Conservation (phyloP, 1,140 invertebrate species). For the Aphis craccivora region DNA sequence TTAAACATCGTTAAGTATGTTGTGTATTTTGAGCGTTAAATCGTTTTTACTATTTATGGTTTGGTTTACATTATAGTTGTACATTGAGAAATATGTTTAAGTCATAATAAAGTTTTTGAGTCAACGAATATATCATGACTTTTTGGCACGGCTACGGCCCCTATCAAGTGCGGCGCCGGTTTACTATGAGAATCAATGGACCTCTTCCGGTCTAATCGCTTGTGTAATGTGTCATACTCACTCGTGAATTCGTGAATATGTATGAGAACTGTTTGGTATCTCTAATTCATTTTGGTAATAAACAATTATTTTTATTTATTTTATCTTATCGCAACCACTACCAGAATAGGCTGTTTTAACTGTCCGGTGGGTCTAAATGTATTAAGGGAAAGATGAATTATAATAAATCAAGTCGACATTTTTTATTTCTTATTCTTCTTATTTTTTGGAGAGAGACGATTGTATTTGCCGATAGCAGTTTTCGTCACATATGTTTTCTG, state of each 20-base stretch:
- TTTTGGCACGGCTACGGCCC: not conserved
- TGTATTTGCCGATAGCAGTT: constrained; percentile 23
- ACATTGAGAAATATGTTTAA: not conserved
- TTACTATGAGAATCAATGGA: constrained; percentile 43
- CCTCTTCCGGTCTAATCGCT: constrained; percentile 37
- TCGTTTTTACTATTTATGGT: not conserved
- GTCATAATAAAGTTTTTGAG: not conserved
- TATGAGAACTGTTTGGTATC: not conserved
- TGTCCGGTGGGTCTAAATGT: not conserved
- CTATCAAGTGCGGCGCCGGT: constrained; percentile 21
- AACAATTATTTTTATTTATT: constrained; percentile 18
- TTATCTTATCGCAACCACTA: constrained; percentile 10
- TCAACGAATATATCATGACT: not conserved
- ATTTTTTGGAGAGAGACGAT: not conserved
- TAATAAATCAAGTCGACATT: constrained; percentile 43
- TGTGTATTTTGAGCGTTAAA: not conserved
- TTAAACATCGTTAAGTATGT: not conserved
- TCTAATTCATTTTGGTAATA: constrained; percentile 8
- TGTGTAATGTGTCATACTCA: not conserved
- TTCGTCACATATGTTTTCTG: constrained; percentile 43
- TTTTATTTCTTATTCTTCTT: not conserved
- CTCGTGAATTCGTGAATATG: not conserved
- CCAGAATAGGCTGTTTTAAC: not conserved
- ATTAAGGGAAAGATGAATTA: constrained; percentile 20
- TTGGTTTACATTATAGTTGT: not conserved